Evolutionary conservation across 2,888 invertebrate species (phyloP).

Genomic region (Stictocephala bisonia): DNA sequence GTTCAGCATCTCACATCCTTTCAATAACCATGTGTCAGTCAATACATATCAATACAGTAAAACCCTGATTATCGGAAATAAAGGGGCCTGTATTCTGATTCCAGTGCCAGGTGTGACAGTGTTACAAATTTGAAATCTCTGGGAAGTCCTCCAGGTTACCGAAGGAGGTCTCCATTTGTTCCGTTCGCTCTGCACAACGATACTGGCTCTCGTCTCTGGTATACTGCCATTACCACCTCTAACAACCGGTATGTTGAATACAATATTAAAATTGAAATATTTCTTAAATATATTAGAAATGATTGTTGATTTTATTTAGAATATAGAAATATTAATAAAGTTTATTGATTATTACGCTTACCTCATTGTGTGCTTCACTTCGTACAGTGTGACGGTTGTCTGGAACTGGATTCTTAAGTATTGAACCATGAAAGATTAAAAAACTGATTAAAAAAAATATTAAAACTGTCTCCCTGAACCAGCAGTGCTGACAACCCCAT

Average conservation of each 20-base stretch:
- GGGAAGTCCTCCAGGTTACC: slow-evolving; percentile 71
- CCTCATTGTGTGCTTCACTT: too few species aligned
- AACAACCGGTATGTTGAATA: slow-evolving; percentile 66
- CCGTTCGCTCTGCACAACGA: slow-evolving; percentile 95
- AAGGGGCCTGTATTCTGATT: not conserved
- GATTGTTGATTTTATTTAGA: too few species aligned
- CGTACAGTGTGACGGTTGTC: too few species aligned
- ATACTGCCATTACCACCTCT: slow-evolving; percentile 83
- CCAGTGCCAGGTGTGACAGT: slow-evolving; percentile 17
- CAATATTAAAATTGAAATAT: too few species aligned
- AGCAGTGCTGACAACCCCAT: too few species aligned
- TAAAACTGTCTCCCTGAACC: too few species aligned
- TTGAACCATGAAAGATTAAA: too few species aligned
- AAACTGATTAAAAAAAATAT: too few species aligned
- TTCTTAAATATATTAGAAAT: too few species aligned
- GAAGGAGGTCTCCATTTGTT: slow-evolving; percentile 89
- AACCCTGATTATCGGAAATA: not conserved
- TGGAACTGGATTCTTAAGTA: too few species aligned
- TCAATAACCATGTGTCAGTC: not conserved
- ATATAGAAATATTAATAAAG: too few species aligned
- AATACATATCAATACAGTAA: not conserved
- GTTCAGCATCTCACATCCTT: slow-evolving; percentile 40
- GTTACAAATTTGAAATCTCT: slow-evolving; percentile 58
- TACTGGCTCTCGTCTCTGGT: slow-evolving; percentile 87
- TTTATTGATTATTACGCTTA: too few species aligned